Conservation (phyloP, 2,888 invertebrate genomes). For the Silvanus unidentatus region DNA sequence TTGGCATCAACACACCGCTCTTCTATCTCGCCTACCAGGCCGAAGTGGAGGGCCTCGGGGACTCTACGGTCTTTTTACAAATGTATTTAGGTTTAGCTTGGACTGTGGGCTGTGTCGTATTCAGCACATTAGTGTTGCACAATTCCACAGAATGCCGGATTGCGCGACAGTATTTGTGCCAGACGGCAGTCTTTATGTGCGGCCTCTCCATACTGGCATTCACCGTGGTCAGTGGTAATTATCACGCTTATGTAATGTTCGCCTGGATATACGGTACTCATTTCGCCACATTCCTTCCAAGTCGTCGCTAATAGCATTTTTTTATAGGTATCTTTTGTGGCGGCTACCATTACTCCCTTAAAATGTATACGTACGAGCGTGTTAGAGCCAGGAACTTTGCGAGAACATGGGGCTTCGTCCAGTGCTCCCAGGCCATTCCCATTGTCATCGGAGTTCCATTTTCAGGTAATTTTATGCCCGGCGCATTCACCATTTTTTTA, state of each 20-base stretch:
- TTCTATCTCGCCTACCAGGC: conserved; percentile 77
- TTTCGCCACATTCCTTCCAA: background rate
- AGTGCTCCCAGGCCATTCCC: conserved; percentile 80
- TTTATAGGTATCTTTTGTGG: conserved; percentile 74
- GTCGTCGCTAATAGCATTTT: background rate
- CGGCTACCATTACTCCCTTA: conserved; percentile 81
- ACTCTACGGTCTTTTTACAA: conserved; percentile 50
- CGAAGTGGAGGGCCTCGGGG: conserved; percentile 60
- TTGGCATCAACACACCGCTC: conserved; percentile 81
- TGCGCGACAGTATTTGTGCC: conserved; percentile 77
- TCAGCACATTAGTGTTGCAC: conserved; percentile 76
- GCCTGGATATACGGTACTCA: conserved; percentile 70
- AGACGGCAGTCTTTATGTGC: conserved; percentile 74
- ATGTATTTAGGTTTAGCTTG: conserved; percentile 76
- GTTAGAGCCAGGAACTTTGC: conserved; percentile 82
- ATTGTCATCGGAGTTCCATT: conserved; percentile 79
- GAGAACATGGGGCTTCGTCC: conserved; percentile 83
- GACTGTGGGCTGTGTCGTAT: conserved; percentile 74
- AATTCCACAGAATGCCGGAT: conserved; percentile 80
- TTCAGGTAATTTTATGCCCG: conserved; percentile 69
- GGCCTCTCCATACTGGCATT: conserved; percentile 71
- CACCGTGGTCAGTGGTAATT: conserved; percentile 69
- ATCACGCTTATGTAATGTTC: conserved; percentile 72
- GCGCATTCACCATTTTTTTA: too few relatives aligned
- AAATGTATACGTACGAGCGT: conserved; percentile 84